These are phyloP conservation scores for Amblyjoppa proteus DNA, from an alignment of 2,888 invertebrate genomes.

Conservation along the genomic window DNA sequence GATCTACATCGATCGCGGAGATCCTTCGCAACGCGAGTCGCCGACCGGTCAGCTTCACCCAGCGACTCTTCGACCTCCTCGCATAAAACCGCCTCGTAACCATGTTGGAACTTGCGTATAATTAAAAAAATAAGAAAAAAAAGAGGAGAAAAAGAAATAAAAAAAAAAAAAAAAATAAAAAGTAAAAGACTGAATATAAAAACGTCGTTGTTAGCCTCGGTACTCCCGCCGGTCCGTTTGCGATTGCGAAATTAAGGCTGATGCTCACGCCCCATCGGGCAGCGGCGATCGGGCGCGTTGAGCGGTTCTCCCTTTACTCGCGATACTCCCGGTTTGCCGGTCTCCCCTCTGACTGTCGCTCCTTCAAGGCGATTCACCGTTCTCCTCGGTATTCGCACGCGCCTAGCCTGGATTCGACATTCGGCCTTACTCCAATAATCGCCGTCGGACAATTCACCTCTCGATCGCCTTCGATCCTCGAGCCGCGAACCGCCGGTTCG, in stretches of 20 bases:
- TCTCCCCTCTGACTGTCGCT: slow-evolving; percentile 33
- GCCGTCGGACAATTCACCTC: slow-evolving; percentile 43
- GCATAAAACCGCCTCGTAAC: background rate
- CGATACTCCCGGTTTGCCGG: slow-evolving; percentile 7
- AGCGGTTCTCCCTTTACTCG: background rate
- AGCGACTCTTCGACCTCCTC: background rate
- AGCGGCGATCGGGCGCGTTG: slow-evolving; percentile 5
- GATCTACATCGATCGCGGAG: too few species aligned
- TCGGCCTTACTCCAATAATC: slow-evolving; percentile 73
- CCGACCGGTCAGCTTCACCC: background rate
- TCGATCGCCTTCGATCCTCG: slow-evolving; percentile 15
- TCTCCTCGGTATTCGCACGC: slow-evolving; percentile 62
- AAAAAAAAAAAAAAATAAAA: slow-evolving; percentile 1
- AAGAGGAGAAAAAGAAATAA: background rate
- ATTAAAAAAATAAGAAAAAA: background rate
- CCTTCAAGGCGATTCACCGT: slow-evolving; percentile 72
- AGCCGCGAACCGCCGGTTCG: background rate
- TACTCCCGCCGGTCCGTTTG: slow-evolving; percentile 13
- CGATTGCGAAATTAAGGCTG: slow-evolving; percentile 53
- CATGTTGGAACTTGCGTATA: background rate
- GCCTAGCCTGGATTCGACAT: slow-evolving; percentile 53
- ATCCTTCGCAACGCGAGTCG: background rate
- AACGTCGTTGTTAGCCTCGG: slow-evolving; percentile 43
- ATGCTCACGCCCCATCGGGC: slow-evolving; percentile 51
- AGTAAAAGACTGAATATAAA: slow-evolving; percentile 22